Percentiles rank a stretch among this genome's conserved stretches.
Evolutionary conservation across 2,888 invertebrate species (phyloP).

Genomic region (Drosophila anomelani): DNA sequence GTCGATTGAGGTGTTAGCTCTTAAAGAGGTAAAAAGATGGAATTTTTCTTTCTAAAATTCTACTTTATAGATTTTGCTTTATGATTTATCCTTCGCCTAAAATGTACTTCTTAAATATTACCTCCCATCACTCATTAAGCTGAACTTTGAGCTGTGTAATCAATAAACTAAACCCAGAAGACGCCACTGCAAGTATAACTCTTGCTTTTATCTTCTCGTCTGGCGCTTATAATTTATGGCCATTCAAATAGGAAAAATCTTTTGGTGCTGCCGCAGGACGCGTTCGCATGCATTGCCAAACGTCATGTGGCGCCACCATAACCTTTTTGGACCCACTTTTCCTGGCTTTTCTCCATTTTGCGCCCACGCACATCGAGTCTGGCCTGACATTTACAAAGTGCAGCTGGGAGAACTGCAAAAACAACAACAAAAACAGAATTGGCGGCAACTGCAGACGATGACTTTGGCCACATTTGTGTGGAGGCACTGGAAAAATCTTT

Average conservation of each 20-base stretch:
- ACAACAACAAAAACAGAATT: conserved; percentile 8
- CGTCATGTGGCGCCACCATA: conserved; percentile 50
- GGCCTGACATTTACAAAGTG: conserved; percentile 63
- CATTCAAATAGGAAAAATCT: conserved; percentile 38
- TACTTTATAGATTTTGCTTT: background rate
- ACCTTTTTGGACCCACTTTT: conserved; percentile 55
- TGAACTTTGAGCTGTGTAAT: conserved; percentile 10
- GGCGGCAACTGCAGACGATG: conserved; percentile 32
- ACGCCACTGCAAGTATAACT: conserved; percentile 18
- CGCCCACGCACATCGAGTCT: conserved; percentile 56
- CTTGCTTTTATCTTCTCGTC: conserved; percentile 26
- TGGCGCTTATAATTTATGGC: conserved; percentile 23
- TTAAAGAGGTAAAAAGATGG: background rate
- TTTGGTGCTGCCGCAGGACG: conserved; percentile 28
- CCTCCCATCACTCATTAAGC: conserved; percentile 13
- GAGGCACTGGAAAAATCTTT: conserved; percentile 1
- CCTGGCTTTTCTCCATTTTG: conserved; percentile 5
- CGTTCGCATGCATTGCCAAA: conserved; percentile 42
- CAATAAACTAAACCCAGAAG: conserved; percentile 17
- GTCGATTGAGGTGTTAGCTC: conserved; percentile 1
- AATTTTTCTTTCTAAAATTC: background rate
- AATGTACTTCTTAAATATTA: background rate
- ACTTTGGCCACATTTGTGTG: conserved; percentile 16
- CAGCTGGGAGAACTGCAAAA: conserved; percentile 37
- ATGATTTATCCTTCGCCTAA: background rate